Conservation (phyloP, 2,113 vertebrate genomes). For the Trochalopteron elliotii region DNA sequence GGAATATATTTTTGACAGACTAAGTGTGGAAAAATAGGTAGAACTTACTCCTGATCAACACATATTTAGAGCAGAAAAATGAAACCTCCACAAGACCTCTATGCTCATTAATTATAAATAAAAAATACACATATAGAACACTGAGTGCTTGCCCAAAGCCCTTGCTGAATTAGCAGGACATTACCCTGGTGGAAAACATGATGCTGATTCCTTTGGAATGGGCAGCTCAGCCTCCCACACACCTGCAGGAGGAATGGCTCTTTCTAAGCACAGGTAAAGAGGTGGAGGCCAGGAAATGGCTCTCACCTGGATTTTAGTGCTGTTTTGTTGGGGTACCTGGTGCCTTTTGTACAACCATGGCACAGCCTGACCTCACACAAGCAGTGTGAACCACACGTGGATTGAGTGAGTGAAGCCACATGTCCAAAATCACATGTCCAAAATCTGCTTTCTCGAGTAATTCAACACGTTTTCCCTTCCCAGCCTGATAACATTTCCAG, state of each 20-base stretch:
- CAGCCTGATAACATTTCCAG: constrained; percentile 51
- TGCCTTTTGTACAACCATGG: not conserved
- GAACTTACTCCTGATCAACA: not conserved
- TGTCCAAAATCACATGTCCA: not conserved
- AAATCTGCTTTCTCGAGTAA: constrained; percentile 30
- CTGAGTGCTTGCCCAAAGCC: not conserved
- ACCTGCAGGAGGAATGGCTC: not conserved
- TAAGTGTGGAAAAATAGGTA: not conserved
- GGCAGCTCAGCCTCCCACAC: not conserved
- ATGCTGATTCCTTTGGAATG: not conserved
- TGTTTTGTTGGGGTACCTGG: not conserved
- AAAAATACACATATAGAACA: not conserved
- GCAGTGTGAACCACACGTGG: not conserved
- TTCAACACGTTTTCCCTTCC: not conserved
- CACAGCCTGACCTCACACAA: not conserved
- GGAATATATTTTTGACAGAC: not conserved
- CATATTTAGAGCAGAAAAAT: not conserved
- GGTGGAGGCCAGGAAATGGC: accelerated
- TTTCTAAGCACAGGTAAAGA: not conserved
- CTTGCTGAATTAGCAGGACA: not conserved
- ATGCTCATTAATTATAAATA: not conserved
- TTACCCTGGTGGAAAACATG: not conserved
- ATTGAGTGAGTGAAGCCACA: not conserved
- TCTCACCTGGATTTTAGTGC: not conserved
- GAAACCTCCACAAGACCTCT: not conserved